Evolutionary conservation across 2,888 invertebrate genomes (phyloP), one percentile per base, ranked within the genome.

Genomic region (Ischnus inquisitorius): DNA sequence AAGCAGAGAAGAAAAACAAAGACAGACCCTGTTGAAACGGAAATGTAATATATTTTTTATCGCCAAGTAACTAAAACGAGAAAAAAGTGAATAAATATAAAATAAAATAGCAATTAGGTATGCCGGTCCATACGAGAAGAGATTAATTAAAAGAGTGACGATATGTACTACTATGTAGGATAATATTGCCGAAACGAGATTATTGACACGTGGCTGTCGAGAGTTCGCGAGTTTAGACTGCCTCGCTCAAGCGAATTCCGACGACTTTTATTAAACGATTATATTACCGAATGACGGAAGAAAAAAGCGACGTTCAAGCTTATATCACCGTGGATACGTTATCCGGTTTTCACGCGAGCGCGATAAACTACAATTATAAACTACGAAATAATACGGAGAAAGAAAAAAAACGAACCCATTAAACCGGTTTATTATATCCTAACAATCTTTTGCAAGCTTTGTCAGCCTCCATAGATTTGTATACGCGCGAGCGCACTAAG

Each of bases 1-100:
- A 57, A 34, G 57, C 41, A 72, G 16, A 57, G 25, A 72, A n/a
- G 12, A 46, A 41, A 12, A 57, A 57, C 12, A 6, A 25, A 46
- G 46, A 46, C 46, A 14, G 16, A 62, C 25, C 69, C 60, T 72
- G 71, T 84, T 81, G 80, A 84, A 85, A 86, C 83, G 86, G 85
- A 85, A 87, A 72, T 81, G 85, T 85, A 83, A 85, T 85, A 87
- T 85, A 87, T 83, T 86, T 86, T 87, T 87, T 88, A 87, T 88
- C 85, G 85, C 85, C 78, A 84, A 84, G 57, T 79, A 83, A 78
- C 82, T 80, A 74, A 82, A 60, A 41, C 69, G 54, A 57, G 28
- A 77, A n/a, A 68, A 68, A 41, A 57, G 57, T 57, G 67, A 14
- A n/a, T 4, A n/a, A n/a, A 12, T n/a, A 46, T 46, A 14, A 60